Evolutionary conservation across 2,888 invertebrate species (phyloP), one percentile per base, ranked within the genome.

Genomic region (Gibbula magus): DNA sequence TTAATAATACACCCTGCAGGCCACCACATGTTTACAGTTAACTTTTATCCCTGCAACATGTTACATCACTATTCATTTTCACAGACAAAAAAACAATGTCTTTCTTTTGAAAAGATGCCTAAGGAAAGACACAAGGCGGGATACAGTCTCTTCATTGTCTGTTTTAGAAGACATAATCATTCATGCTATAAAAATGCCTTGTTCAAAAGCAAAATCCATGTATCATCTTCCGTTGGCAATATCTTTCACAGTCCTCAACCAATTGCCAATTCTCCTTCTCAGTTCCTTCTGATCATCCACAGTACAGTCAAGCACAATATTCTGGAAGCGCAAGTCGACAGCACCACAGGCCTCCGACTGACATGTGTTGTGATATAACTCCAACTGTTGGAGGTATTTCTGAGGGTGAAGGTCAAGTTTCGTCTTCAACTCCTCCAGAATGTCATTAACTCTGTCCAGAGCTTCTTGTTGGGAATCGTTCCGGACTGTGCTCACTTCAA

Each of bases 261-360:
- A 54, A 18, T 8, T n/a, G 16, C 88, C 81, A 7, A 89, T 83
- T 75, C 85, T 83, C 54, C 83, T 84, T 16, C 87, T 75, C 29
- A 88, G 82, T 32, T 90, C 87, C 88, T 93, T 93, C 86, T 93
- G 93, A 85, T 93, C 93, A 82, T 93, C 93, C 10, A 92, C 91
- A 7, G 93, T 92, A 85, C 93, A 93, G 22, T 91, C 92, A 67
- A 93, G 88, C n/a, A 93, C 81, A 56, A 88, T 86, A 20, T 88
- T 87, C 82, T 92, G 92, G 83, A 93, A 93, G 54, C 90, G 88
- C 61, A 90, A 90, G 83, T 93, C 92, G 70, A 93, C 89, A 3
- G 91, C 91, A 22, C 88, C 87, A 4, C 77, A 22, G 2, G 90
- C 88, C 77, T 93, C 93, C 13, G 93, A 89, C 18, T 90, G 84